phyloP scores from a whole-genome alignment of 2,797 vertebrate species.

The Furcifer pardalis region DNA sequence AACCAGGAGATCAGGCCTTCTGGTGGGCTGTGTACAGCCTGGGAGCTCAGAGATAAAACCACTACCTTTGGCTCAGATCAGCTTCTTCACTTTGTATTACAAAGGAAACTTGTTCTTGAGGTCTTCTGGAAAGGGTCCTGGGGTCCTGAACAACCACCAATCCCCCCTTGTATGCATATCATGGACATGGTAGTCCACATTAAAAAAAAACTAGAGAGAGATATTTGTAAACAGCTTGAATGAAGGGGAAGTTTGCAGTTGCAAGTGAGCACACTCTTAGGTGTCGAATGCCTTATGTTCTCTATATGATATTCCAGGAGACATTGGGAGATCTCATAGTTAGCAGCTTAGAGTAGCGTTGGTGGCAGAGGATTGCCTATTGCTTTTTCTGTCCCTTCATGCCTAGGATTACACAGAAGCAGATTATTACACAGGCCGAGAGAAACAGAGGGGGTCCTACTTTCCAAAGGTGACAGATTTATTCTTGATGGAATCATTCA shows the following conservation, averaged over 20 bases:
- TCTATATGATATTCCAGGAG: conserved; percentile 34
- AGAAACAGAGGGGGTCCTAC: conserved; percentile 50
- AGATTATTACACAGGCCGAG: conserved; percentile 52
- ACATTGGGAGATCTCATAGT: conserved; percentile 31
- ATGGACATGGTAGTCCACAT: background rate
- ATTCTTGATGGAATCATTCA: conserved; percentile 39
- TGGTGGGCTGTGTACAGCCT: background rate
- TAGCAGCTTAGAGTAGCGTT: conserved; percentile 42
- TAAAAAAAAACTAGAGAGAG: conserved; percentile 42
- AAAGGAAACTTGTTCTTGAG: conserved; percentile 50
- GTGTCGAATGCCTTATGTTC: conserved; percentile 47
- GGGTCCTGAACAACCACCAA: conserved; percentile 46
- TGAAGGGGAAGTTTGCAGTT: conserved; percentile 48
- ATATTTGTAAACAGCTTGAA: conserved; percentile 46
- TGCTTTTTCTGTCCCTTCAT: conserved; percentile 37
- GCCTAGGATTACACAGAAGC: conserved; percentile 57
- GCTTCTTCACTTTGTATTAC: conserved; percentile 39
- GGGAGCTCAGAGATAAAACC: background rate
- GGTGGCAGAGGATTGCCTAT: conserved; percentile 44
- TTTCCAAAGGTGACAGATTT: conserved; percentile 53
- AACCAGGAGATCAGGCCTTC: background rate
- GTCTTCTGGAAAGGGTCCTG: conserved; percentile 44
- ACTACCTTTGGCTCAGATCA: conserved; percentile 16
- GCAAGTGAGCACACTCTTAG: conserved; percentile 39
- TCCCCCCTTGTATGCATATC: conserved; percentile 44